Percentiles rank a stretch among this genome's conserved stretches.
Evolutionary conservation across 2,797 vertebrate genomes (phyloP).

Genomic region (Pristis pectinata): DNA sequence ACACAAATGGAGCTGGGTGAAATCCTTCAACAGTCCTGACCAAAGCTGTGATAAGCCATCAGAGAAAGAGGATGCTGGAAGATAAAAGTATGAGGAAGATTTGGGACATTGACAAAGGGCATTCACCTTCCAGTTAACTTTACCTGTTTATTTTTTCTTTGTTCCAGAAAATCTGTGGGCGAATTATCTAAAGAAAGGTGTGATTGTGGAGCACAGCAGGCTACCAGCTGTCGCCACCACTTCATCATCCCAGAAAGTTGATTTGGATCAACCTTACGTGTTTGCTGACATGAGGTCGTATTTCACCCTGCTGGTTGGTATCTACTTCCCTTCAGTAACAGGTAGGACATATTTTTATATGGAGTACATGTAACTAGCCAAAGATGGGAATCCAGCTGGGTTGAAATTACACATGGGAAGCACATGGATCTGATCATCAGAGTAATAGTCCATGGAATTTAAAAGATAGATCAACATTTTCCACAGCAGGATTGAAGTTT

Average conservation of each 20-base stretch:
- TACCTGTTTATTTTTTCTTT: constrained; percentile 24
- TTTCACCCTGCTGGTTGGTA: constrained; percentile 90
- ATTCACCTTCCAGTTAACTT: too few species aligned
- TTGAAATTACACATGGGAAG: neutral
- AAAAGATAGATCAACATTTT: neutral
- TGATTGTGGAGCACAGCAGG: constrained; percentile 65
- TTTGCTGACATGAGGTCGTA: constrained; percentile 90
- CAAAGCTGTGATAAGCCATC: neutral
- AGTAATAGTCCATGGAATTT: neutral
- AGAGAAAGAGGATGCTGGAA: neutral
- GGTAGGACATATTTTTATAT: constrained; percentile 56
- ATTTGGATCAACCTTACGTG: constrained; percentile 80
- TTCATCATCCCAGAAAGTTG: constrained; percentile 56
- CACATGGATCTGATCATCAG: too few species aligned
- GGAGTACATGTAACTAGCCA: neutral
- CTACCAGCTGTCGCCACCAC: constrained; percentile 56
- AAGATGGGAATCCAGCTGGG: neutral
- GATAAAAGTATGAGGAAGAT: neutral
- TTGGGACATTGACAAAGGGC: constrained; percentile 21
- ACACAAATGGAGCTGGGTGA: too few species aligned
- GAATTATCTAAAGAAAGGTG: constrained; percentile 76
- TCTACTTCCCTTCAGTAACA: constrained; percentile 97
- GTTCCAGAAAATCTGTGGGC: constrained; percentile 85
- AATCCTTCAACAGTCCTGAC: neutral
- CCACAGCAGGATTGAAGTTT: too few species aligned